Conservation (phyloP, 2,888 invertebrate species). For the Polia nebulosa region DNA sequence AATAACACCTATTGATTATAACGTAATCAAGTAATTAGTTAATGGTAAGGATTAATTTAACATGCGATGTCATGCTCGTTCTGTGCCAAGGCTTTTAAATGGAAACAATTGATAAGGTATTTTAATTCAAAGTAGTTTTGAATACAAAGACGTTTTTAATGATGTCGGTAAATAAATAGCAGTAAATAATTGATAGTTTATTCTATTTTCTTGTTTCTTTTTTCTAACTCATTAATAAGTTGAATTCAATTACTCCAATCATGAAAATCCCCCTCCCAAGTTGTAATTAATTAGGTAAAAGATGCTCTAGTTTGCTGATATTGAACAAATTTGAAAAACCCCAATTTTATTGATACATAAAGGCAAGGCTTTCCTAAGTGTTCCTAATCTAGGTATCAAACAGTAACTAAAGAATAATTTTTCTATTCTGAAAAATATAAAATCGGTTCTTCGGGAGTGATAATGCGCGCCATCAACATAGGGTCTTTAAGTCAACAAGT, state of each 20-base stretch:
- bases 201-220: constrained; percentile 8
- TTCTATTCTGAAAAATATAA: too few species aligned
- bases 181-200: background rate
- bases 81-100: constrained; percentile 61
- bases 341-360: background rate
- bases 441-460: too few species aligned
- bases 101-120: constrained; percentile 38
- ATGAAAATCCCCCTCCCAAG: too few species aligned
- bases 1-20: constrained; percentile 52
- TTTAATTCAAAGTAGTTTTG: constrained; percentile 36
- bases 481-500: too few species aligned
- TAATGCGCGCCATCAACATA: too few species aligned
- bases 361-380: background rate
- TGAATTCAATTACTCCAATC: background rate
- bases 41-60: constrained; percentile 33
- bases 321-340: background rate
- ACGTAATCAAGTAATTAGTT: constrained; percentile 58
- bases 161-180: constrained; percentile 12
- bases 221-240: background rate
- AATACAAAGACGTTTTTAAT: constrained; percentile 41
- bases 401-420: too few species aligned
- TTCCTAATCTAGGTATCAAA: background rate
- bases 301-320: background rate
- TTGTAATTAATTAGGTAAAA: background rate
- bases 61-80: constrained; percentile 55